Evolutionary conservation across 1,140 invertebrate genomes (phyloP).

Genomic region (Homalodisca vitripennis): DNA sequence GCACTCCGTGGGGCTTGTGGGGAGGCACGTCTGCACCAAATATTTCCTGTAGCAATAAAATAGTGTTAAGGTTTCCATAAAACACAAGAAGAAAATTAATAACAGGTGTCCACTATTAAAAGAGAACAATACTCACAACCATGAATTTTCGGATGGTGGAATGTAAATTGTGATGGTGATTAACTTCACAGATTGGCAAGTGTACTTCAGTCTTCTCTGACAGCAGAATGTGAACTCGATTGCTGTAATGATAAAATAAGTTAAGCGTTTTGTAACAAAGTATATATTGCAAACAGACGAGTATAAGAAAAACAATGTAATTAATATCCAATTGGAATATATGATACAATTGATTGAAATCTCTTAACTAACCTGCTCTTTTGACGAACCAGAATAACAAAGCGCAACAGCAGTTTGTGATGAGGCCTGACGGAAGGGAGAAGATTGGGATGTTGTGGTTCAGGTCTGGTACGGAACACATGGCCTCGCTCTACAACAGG

Average conservation of each 20-base stretch:
- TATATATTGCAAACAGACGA: background rate
- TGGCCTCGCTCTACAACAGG: constrained; percentile 76
- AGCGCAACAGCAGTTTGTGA: constrained; percentile 69
- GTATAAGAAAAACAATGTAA: no score
- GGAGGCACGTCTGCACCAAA: constrained; percentile 83
- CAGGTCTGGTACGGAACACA: constrained; percentile 31
- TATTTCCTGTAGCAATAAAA: constrained; percentile 60
- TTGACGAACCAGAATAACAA: constrained; percentile 79
- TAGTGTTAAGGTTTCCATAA: background rate
- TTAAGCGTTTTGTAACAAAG: background rate
- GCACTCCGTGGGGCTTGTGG: constrained; percentile 79
- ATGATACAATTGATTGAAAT: no score
- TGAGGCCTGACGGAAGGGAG: constrained; percentile 68
- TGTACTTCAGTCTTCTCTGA: constrained; percentile 80
- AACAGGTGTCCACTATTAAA: background rate
- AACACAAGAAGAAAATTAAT: no score
- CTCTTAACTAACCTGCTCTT: constrained; percentile 66
- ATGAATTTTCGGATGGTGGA: constrained; percentile 86
- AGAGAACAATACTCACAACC: constrained; percentile 57
- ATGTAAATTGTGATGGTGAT: constrained; percentile 81
- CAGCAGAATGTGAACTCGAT: constrained; percentile 77
- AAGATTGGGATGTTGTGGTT: constrained; percentile 67
- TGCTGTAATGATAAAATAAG: constrained; percentile 53
- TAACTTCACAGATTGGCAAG: constrained; percentile 85
- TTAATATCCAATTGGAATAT: no score